Base-by-base conservation (phyloP, 2,797 vertebrate species). In the Rhinoraja longicauda region DNA sequence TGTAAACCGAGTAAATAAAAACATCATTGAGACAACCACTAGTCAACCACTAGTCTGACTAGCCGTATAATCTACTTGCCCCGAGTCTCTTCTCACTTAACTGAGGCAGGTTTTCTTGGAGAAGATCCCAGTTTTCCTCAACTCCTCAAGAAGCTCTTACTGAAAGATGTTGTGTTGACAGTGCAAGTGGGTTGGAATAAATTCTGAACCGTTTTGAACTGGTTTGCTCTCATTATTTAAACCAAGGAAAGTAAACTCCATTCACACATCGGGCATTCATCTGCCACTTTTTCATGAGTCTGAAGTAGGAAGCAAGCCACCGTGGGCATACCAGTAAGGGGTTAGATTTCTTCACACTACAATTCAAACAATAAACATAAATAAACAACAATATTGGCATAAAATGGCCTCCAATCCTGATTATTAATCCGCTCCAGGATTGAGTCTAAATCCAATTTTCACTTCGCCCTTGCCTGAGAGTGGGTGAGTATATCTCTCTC, bases 1-100 rank as follows among this genome's bases (percentile, higher is more conserved):
- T 91, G 90, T 91, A 91, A 92, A 92, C 90, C 53, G 90, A 92
- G 90, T 92, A 92, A 92, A 92, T 92, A 75, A 75, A 91, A 92
- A 57, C 70, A 92, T 92, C 72, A 73, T 29, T 92, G 90, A 73
- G 90, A 75, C 70, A 92, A 75, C 90, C 90, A 53, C 90, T 92
- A 73, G 90, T 72, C 90, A 73, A 92, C 90, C 90, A 73, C 90
- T 72, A 73, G 72, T 53, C 90, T 92, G 70, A 75, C 90, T 92
- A 62, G 72, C 67, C 75, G 36, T 92, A 92, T 92, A 92, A 92
- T 92, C 90, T 92, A 92, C 90, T 53, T 92, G 70, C 90, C 39
- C 70, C 67, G 36, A 57, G 90, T 92, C 90, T 92, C 90, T 92
- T 53, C 90, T 92, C 39, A 92, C 70, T 92, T 92, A 75, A 92